Base-by-base conservation (phyloP, 2,797 vertebrate species). In the Aplochiton taeniatus region DNA sequence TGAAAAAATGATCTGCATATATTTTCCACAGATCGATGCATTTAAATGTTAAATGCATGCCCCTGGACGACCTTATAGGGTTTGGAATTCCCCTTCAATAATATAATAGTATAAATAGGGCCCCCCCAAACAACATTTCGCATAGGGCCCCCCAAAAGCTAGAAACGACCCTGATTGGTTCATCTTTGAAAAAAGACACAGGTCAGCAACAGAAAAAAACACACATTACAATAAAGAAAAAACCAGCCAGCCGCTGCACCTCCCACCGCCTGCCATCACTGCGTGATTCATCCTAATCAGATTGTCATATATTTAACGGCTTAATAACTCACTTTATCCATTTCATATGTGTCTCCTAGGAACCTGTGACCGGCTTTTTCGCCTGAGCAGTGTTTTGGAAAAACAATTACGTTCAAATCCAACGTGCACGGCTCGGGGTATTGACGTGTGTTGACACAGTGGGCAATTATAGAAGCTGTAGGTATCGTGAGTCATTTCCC, bases 401-500 rank as follows among this genome's bases (percentile, higher is more conserved):
- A 58, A 17, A 61, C 11, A 31, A 59, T 10, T 16, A 5, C 50
- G 65, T 60, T 62, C 68, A 1, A 46, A 54, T 7, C 7, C 68
- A 4, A 6, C 52, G 11, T 3, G 0, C 20, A 19, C 6, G 62
- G 4, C 54, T 58, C 17, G 46, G 19, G 11, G 49, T 59, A 61
- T 63, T 48, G 55, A 68, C 18, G 13, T 18, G 59, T 46, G 44
- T 14, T 42, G 10, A 45, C 42, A 19, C 9, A 56, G 20, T 7
- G 62, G 20, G n/a, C 0, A 1, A 60, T 73, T 31, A 53, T 17
- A 53, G 17, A 16, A 17, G 58, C 6, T 45, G 58, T 50, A 16
- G 54, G 58, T 69, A 58, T 43, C 57, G 55, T 71, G 66, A 73
- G 61, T 71, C 55, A 71, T 45, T 44, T 44, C 53, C 47, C 58